Percentiles rank a stretch among this genome's conserved stretches.
Conservation (phyloP, 2,888 invertebrate species). For the Tubulanus polymorphus region DNA sequence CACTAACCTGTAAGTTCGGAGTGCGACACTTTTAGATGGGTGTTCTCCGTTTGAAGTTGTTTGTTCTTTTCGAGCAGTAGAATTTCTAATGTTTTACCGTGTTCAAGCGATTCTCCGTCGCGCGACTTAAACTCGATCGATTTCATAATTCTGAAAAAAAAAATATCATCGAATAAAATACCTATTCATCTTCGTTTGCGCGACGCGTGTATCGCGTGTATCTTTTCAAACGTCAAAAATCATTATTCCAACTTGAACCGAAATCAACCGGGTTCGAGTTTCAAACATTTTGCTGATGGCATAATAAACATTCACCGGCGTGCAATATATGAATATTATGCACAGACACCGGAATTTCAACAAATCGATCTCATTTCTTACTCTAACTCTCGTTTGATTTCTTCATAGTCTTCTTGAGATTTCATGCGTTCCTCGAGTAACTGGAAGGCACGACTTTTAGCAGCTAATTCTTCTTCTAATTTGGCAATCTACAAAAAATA, state of each 20-base stretch:
- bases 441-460: conserved; percentile 36
- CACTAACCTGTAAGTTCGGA: conserved; percentile 53
- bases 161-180: too few species aligned
- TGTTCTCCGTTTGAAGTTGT: conserved; percentile 63
- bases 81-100: conserved; percentile 66
- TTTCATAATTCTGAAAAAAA: conserved; percentile 66
- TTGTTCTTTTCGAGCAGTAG: conserved; percentile 74
- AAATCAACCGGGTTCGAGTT: too few species aligned
- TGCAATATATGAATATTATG: too few species aligned
- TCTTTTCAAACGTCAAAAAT: too few species aligned
- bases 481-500: conserved; percentile 55
- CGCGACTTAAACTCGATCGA: conserved; percentile 70
- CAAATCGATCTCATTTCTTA: too few species aligned
- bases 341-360: too few species aligned
- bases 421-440: conserved; percentile 70
- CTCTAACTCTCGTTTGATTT: conserved; percentile 80
- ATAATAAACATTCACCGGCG: too few species aligned
- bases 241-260: too few species aligned
- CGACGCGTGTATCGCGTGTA: too few species aligned
- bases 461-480: conserved; percentile 68
- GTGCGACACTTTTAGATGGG: conserved; percentile 53
- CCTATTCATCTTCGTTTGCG: too few species aligned
- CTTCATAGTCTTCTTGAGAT: conserved; percentile 86
- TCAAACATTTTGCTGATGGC: too few species aligned
- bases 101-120: conserved; percentile 47